phyloP scores from a whole-genome alignment of 1,140 invertebrate species.

The Drusus annulatus region DNA sequence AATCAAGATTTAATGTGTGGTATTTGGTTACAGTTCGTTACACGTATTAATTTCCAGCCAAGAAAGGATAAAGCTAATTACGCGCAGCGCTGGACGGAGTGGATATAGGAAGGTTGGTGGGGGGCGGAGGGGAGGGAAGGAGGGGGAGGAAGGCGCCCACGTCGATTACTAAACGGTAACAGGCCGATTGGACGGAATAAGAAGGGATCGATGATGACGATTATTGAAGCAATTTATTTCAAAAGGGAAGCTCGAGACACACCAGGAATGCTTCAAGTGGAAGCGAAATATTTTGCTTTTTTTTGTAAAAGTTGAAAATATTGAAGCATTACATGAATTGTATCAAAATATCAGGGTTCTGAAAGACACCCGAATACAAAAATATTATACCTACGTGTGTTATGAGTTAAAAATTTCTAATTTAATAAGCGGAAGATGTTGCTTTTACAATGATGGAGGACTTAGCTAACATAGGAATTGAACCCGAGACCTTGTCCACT shows the following conservation, averaged over 20 bases:
- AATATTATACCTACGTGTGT: too few species aligned
- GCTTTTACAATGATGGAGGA: too few species aligned
- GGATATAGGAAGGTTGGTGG: neutral
- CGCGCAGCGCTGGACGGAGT: neutral
- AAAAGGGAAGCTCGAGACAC: constrained; percentile 1
- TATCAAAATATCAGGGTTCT: too few species aligned
- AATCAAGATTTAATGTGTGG: constrained; percentile 24
- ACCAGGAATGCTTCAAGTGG: neutral
- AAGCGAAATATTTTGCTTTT: constrained; percentile 2
- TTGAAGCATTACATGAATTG: too few species aligned
- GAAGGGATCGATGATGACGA: constrained; percentile 34
- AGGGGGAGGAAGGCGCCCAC: neutral
- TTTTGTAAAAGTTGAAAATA: too few species aligned
- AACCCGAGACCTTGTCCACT: too few species aligned
- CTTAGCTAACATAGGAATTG: too few species aligned
- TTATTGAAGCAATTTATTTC: constrained; percentile 38
- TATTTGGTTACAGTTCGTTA: constrained; percentile 38
- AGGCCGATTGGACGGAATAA: constrained; percentile 11
- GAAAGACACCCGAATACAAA: too few species aligned
- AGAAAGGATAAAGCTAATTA: constrained; percentile 31
- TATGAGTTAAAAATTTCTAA: too few species aligned
- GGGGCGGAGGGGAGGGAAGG: neutral
- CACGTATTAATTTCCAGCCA: constrained; percentile 26
- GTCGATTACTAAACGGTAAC: constrained; percentile 13
- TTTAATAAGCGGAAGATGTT: too few species aligned